Base-by-base conservation (phyloP, 2,113 vertebrate genomes). In the Raja brachyura region DNA sequence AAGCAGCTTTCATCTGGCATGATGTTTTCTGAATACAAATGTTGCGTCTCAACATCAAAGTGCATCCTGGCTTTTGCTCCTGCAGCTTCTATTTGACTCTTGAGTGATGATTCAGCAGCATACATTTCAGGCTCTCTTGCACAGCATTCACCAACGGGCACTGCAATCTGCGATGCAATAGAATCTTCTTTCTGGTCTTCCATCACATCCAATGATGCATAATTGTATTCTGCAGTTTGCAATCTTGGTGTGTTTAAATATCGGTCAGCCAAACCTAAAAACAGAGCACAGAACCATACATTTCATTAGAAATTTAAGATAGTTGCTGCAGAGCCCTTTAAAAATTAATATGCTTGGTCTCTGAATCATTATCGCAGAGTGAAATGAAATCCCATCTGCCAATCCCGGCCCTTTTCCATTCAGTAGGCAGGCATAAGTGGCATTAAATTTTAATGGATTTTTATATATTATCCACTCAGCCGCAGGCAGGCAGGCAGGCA, bases 41-140 rank as follows among this genome's bases (percentile, higher is more conserved):
- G 95, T 73, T 92, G 33, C 73, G 68, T 54, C 68, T 73, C 39
- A 48, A 70, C 33, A 93, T 93, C 93, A 9, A 93, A 93, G 86
- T 93, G 93, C 93, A 95, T 93, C 94, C 94, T 93, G 94, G 95
- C 93, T 7, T 93, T 95, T 9, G 94, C 94, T 95, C 94, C 95
- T 4, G 93, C 86, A 94, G 96, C 94, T 95, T 93, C 96, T 95
- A 95, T 93, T 95, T 95, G 95, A 93, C 93, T 94, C 94, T 95
- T 94, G 83, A 88, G 3, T 0, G 93, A 86, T 78, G 95, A 94
- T 81, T 88, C 94, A 73, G 93, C 48, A 68, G 93, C 94, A 73
- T 28, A 96, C 94, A 33, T 93, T 79, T 94, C 93, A 94, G 96
- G 59, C 95, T 96, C 96, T 95, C 95, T 95, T 94, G 79, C 93